A percentile compares a stretch with the other conserved stretches of the same genome.
Conservation (phyloP, 2,797 vertebrate species). For the Propithecus deckenii region DNA sequence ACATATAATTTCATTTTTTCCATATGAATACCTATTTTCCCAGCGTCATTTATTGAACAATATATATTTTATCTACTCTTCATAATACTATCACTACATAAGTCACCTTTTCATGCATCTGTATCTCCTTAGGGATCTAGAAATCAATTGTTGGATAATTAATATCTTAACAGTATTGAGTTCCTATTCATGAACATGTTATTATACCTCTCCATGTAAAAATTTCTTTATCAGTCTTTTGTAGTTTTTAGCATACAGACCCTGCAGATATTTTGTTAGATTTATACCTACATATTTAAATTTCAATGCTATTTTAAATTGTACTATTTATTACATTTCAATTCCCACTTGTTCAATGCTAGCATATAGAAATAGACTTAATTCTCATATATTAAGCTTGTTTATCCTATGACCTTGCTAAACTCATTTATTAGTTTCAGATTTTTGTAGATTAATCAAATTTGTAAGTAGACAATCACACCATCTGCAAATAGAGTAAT, state of each 20-base stretch:
- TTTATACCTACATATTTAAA: not conserved
- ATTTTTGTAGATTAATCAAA: not conserved
- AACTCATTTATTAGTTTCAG: not conserved
- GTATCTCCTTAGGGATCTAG: not conserved
- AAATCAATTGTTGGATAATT: not conserved
- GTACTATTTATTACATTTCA: not conserved
- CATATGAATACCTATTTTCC: not conserved
- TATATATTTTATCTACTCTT: not conserved
- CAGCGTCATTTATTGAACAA: not conserved
- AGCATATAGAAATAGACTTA: not conserved
- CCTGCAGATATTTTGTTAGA: not conserved
- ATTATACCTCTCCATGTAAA: not conserved
- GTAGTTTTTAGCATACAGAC: not conserved
- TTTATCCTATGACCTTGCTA: not conserved
- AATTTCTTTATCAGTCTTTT: not conserved
- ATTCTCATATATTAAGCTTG: not conserved
- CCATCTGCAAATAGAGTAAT: not conserved
- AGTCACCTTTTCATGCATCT: not conserved
- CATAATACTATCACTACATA: not conserved
- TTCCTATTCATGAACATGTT: not conserved
- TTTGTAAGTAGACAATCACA: not conserved
- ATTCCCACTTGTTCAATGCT: not conserved
- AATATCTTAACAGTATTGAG: not conserved
- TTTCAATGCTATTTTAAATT: not conserved
- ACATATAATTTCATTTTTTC: not conserved